phyloP scores from a whole-genome alignment of 1,140 invertebrate genomes.

The Lamellibrachia luymesi region DNA sequence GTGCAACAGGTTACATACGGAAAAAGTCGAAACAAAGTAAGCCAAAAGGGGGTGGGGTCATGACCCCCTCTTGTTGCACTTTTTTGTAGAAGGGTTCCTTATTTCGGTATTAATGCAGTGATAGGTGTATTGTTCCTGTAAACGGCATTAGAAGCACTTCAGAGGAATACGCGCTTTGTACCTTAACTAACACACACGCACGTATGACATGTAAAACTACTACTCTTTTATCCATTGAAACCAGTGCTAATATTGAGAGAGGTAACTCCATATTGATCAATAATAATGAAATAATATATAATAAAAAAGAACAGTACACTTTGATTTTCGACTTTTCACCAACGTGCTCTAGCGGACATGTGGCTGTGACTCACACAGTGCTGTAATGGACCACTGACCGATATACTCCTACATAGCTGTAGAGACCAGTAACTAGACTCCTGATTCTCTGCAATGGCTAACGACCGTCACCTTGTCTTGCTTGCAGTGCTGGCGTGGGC shows the following conservation, averaged over 20 bases:
- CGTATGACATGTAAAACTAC: neutral
- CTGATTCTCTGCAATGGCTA: neutral
- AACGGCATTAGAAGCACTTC: neutral
- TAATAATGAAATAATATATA: too few species aligned
- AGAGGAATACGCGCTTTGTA: neutral
- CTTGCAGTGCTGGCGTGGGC: constrained; percentile 82
- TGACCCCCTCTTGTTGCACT: neutral
- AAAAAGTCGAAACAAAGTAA: too few species aligned
- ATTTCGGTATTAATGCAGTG: neutral
- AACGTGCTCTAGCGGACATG: neutral
- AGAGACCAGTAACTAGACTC: neutral
- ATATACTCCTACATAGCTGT: neutral
- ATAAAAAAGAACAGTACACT: too few species aligned
- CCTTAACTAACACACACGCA: neutral
- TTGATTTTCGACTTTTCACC: too few species aligned
- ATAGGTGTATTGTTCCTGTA: too few species aligned
- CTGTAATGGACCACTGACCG: neutral
- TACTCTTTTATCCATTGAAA: neutral
- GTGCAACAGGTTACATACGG: too few species aligned
- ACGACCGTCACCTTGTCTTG: constrained; percentile 37
- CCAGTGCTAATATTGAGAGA: too few species aligned
- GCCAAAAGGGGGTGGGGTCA: too few species aligned
- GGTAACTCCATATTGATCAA: too few species aligned
- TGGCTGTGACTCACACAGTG: neutral
- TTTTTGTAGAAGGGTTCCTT: neutral